Base-by-base conservation (phyloP, 2,797 vertebrate species). In the Poeciliopsis gracilis region DNA sequence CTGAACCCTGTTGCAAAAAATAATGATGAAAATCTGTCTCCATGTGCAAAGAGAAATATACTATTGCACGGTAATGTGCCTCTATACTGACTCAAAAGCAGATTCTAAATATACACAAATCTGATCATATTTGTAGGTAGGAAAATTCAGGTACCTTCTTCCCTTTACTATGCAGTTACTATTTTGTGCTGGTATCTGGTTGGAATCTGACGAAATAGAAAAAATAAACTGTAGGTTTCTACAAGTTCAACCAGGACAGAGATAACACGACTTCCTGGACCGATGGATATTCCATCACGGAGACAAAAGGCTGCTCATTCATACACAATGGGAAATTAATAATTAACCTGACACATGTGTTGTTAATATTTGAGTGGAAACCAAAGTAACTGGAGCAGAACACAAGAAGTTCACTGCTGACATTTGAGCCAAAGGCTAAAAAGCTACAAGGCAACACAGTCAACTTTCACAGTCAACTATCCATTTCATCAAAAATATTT, bases 311-410 rank as follows among this genome's bases (percentile, higher is more conserved):
- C 66, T 69, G 66, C 13, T 71, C 23, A 46, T 46, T 46, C 13
- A 46, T n/a, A 71, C 25, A 46, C 67, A 70, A 70, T n/a, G 41
- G 25, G 11, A n/a, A 46, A 78, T 38, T 10, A 55, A 38, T 73
- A 73, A 41, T 41, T 55, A 28, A 57, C 33, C 13, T n/a, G 49
- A 73, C 51, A 53, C 47, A 38, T 25, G 47, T 53, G 25, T 46
- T 73, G 36, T 45, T 61, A 61, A 59, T 30, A n/a, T 43, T 33
- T 20, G 51, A 71, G 43, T 71, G 67, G 43, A 71, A 71, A 71
- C 67, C n/a, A 70, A 15, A 70, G 43, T 16, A 71, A 71, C 41
- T 28, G 38, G 38, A 59, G 49, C 11, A 73, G 51, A 72, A 53
- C 72, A 41, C 72, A 53, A 23, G 20, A 51, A 8, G 30, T 30